Evolutionary conservation across 2,113 vertebrate species (phyloP).

Genomic region (Sus scrofa): DNA sequence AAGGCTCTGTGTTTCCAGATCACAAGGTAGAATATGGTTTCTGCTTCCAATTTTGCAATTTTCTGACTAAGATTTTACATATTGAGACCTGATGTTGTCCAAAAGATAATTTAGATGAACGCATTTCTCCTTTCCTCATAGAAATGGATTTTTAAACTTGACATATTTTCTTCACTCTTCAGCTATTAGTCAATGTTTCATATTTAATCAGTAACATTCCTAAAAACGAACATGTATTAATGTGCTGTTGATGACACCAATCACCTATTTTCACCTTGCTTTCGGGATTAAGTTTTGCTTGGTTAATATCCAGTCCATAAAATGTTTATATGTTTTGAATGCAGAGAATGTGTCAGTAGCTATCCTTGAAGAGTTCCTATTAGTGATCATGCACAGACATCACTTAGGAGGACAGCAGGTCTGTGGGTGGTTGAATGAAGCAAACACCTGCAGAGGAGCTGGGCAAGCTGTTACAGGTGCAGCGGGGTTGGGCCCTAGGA

Average conservation of each 20-base stretch:
- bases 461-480: neutral
- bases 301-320: neutral
- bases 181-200: neutral
- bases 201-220: neutral
- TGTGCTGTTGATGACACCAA: neutral
- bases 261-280: neutral
- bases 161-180: neutral
- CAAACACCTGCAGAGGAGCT: neutral
- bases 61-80: conserved; percentile 1
- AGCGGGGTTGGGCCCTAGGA: neutral
- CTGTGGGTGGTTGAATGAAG: neutral
- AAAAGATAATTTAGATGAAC: neutral
- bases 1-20: neutral
- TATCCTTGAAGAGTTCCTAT: neutral
- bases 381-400: neutral
- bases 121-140: neutral
- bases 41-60: neutral
- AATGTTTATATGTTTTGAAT: neutral
- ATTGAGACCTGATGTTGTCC: neutral
- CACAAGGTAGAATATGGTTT: neutral
- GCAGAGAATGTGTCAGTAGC: neutral
- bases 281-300: neutral
- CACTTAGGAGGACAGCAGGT: neutral
- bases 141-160: neutral
- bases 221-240: neutral